Evolutionary conservation across 2,797 vertebrate species (phyloP), one percentile per base, ranked within the genome.

Genomic region (Sebastes taczanowskii): DNA sequence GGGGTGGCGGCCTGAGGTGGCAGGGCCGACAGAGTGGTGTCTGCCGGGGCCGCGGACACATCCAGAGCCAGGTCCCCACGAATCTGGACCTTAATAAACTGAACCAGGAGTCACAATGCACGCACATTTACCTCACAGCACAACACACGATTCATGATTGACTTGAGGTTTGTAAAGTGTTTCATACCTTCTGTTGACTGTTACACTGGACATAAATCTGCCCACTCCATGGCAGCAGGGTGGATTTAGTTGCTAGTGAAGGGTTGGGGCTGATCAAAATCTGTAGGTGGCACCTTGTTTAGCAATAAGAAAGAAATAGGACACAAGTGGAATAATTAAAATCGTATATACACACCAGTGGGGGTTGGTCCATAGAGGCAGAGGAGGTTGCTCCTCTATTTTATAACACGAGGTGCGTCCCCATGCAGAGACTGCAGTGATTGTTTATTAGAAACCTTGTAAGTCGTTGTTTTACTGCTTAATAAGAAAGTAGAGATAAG

Each of bases 221-320:
- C 22, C 99, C 99, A 77, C 94, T 97, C 99, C 99, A 99, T 8
- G 98, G 98, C 81, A 98, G 91, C 90, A 97, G 67, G 11, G 94
- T 89, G 30, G 94, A 86, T 64, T 96, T 99, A 83, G 91, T 94
- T 38, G 96, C 96, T 71, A 99, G 86, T 4, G 97, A 97, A 0
- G 97, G 97, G 92, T 97, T 99, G 38, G 98, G 97, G 86, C 97
- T 99, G 92, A 99, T 97, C 71, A 98, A 91, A 92, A 99, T 97
- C 85, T 97, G 91, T 71, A 97, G 86, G 64, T 96, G 96, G 89
- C 94, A 96, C 93, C 99, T 99, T 82, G 67, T 77, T 59, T 72
- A 18, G 74, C 2, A 67, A 38, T 56, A 58, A 76, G 11, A 4
- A 53, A 52, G 20, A 65, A 61, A 72, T 22, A 38, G 74, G 49